A percentile compares a stretch with the other conserved stretches of the same genome.
Evolutionary conservation across 2,797 vertebrate species (phyloP).

Genomic region (Crocidura indochinensis): DNA sequence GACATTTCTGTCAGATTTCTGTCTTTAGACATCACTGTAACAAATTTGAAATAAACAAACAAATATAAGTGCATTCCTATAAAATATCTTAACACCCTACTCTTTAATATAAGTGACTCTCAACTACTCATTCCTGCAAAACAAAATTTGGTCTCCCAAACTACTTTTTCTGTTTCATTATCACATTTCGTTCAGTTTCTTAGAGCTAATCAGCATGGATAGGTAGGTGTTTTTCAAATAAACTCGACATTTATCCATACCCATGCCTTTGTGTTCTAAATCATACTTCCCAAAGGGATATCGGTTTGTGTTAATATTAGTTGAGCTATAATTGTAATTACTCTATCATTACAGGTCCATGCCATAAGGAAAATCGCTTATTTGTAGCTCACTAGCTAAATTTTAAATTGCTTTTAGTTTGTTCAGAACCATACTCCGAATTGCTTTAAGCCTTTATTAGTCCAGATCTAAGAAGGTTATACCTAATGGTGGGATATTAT

Average conservation of each 20-base stretch:
- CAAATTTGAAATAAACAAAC: background rate
- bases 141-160: background rate
- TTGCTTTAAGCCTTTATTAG: no score
- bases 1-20: background rate
- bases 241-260: background rate
- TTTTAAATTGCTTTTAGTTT: background rate
- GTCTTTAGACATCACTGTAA: background rate
- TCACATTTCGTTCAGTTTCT: slow-evolving; percentile 27
- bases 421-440: background rate
- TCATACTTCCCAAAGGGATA: background rate
- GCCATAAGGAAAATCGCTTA: background rate
- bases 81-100: background rate
- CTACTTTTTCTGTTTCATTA: background rate
- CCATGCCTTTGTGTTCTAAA: background rate
- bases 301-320: background rate
- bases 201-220: background rate
- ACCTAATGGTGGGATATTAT: no score
- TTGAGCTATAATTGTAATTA: background rate
- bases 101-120: background rate
- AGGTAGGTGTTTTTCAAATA: background rate
- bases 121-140: background rate
- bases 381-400: background rate
- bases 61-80: background rate
- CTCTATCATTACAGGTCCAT: background rate
- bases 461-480: no score